Base-by-base conservation (phyloP, 2,888 invertebrate genomes). In the Helleia helle region DNA sequence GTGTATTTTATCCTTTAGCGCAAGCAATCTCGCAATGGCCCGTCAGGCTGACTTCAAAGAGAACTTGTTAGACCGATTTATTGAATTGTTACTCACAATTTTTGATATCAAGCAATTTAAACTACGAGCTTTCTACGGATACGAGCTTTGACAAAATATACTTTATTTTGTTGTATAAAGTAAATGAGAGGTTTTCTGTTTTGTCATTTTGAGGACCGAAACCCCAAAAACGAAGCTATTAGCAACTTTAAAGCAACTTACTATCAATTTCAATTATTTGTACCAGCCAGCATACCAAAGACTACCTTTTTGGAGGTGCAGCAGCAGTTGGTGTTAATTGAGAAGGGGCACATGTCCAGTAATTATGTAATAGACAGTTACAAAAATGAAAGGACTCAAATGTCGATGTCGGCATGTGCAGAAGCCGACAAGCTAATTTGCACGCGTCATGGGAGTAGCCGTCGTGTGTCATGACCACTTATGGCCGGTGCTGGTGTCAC, bases 391-490 rank as follows among this genome's bases (percentile, higher is more conserved):
- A 6, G 28, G n/a, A n/a, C n/a, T n/a, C n/a, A n/a, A n/a, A n/a
- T n/a, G n/a, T 29, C 13, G 22, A 2, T 4, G 22, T 22, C 22
- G 3, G 22, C 22, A 22, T 22, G 22, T 22, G 22, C 22, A 5
- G 59, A 58, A 61, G 63, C 66, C 62, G 69, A 66, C 70, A 71
- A 75, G 67, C 72, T 71, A 68, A 76, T 80, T 77, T 71, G 60
- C 64, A 58, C 66, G 68, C 70, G 52, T 2, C 22, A 22, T 2
- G 63, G 69, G 63, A 59, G 50, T 39, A 51, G 44, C 54, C 53
- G 58, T 46, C 62, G 57, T 59, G 57, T 63, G 66, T 68, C 61
- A 74, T 57, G 65, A 58, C 50, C 73, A 75, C 62, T 68, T 63
- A 66, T 34, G 18, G 34, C 9, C 12, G 11, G 12, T 18, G 17